Evolutionary conservation across 2,113 vertebrate species (phyloP).

Genomic region (Camelus dromedarius): DNA sequence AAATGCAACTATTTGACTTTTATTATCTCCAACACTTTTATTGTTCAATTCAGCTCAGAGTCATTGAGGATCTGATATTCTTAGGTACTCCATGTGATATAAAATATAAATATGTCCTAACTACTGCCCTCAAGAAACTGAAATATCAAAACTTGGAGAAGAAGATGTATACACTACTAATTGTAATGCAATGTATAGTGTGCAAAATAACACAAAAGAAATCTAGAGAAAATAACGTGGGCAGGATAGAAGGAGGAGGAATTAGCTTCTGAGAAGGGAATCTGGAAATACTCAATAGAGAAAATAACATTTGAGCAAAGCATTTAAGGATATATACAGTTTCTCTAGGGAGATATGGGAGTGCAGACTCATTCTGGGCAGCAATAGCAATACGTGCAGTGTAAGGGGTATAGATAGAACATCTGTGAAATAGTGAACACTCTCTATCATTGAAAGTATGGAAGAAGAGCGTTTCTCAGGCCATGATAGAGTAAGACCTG

Average conservation of each 20-base stretch:
- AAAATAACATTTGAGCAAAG: neutral
- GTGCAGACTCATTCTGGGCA: neutral
- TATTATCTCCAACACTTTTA: slow-evolving; percentile 55
- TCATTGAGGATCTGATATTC: neutral
- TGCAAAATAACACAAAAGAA: neutral
- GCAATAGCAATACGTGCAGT: neutral
- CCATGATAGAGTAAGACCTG: neutral
- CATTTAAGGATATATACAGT: neutral
- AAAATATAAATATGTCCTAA: slow-evolving; percentile 18
- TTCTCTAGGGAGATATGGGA: neutral
- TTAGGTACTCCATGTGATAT: neutral
- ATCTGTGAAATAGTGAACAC: neutral
- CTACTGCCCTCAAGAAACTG: neutral
- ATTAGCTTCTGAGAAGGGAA: neutral
- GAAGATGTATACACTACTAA: neutral
- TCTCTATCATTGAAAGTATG: neutral
- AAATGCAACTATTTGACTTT: slow-evolving; percentile 63
- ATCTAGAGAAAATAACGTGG: neutral
- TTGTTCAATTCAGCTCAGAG: slow-evolving; percentile 39
- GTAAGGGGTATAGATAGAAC: neutral
- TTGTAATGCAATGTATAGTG: neutral
- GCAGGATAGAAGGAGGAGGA: neutral
- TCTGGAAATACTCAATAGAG: neutral
- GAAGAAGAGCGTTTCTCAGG: neutral
- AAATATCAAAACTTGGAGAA: slow-evolving; percentile 24